A percentile compares a stretch with the other conserved stretches of the same genome.
Conservation (phyloP, 2,797 vertebrate genomes). For the Brachyrhaphis roseni region DNA sequence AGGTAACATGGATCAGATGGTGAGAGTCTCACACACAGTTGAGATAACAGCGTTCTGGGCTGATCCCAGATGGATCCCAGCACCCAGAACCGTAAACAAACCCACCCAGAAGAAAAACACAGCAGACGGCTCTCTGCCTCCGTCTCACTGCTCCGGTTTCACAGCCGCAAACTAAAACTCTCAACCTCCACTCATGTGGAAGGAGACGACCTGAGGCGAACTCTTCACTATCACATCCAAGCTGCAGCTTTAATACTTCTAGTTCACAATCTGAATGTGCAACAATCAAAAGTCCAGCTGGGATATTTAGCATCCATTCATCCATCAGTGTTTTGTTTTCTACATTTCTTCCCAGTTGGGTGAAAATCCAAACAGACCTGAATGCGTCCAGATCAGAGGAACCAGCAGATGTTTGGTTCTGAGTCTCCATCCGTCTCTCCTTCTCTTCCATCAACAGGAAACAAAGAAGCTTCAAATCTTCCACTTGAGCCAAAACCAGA, state of each 20-base stretch:
- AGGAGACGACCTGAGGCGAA: background rate
- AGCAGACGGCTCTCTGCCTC: background rate
- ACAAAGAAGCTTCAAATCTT: background rate
- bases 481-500: background rate
- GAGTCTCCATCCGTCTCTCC: background rate
- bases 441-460: background rate
- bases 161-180: no score
- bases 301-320: background rate
- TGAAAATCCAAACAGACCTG: background rate
- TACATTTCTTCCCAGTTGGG: background rate
- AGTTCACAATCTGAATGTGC: no score
- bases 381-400: background rate
- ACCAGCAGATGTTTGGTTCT: background rate
- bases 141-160: background rate
- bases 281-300: background rate
- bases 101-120: slow-evolving; percentile 17
- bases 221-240: background rate
- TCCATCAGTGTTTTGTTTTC: background rate
- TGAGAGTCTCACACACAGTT: background rate
- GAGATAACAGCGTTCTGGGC: slow-evolving; percentile 1
- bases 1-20: slow-evolving; percentile 11
- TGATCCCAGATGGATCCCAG: slow-evolving; percentile 17
- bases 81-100: background rate
- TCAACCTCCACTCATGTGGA: background rate
- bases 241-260: background rate